Evolutionary conservation across 2,888 invertebrate genomes (phyloP).

Genomic region (Phengaris alcon): DNA sequence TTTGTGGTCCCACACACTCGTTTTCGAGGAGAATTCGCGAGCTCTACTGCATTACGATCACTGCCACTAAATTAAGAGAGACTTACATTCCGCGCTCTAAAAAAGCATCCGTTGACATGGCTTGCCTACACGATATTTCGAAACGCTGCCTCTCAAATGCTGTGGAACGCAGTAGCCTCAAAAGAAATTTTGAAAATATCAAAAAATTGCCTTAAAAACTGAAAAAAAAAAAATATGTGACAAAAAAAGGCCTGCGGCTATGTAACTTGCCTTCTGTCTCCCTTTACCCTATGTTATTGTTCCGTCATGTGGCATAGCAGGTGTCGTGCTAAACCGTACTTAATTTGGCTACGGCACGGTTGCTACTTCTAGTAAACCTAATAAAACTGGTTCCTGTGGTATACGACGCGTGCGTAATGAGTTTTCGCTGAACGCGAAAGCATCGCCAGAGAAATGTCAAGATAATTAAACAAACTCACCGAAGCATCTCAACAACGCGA

Average conservation of each 20-base stretch:
- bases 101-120: too few species aligned
- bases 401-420: constrained; percentile 77
- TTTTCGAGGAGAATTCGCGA: constrained; percentile 5
- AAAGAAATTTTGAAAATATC: too few species aligned
- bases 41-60: constrained; percentile 6
- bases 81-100: background rate
- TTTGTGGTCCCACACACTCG: background rate
- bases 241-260: too few species aligned
- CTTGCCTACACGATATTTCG: too few species aligned
- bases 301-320: constrained; percentile 21
- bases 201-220: too few species aligned
- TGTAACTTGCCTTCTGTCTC: background rate
- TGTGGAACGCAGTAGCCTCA: too few species aligned
- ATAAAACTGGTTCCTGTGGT: constrained; percentile 63
- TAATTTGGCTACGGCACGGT: constrained; percentile 29
- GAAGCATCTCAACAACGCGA: constrained; percentile 1
- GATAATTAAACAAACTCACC: constrained; percentile 16
- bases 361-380: constrained; percentile 67
- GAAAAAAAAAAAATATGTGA: too few species aligned
- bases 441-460: constrained; percentile 39
- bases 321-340: constrained; percentile 25
- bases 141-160: too few species aligned
- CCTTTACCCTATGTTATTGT: constrained; percentile 3
- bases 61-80: background rate
- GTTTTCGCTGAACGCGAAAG: constrained; percentile 65